A percentile compares a stretch with the other conserved stretches of the same genome.
These are phyloP conservation scores for Perognathus longimembris DNA, from an alignment of 2,113 vertebrate species.

Conservation along the genomic window DNA sequence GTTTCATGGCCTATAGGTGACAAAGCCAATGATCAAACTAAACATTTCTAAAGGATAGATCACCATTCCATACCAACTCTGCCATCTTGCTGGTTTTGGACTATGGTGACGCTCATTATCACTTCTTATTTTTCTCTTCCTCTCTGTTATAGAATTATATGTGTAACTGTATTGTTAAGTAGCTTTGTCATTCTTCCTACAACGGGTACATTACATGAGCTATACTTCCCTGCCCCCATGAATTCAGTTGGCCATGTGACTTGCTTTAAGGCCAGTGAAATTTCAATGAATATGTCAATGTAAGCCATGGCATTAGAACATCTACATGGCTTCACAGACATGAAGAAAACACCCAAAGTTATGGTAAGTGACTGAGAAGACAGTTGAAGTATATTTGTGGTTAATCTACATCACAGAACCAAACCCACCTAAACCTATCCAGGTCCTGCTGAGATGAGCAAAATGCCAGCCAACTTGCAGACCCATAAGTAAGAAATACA, in stretches of 20 bases:
- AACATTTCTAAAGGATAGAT: neutral
- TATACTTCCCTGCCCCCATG: neutral
- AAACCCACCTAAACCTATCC: neutral
- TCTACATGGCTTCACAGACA: neutral
- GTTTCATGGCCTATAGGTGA: neutral
- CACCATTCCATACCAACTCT: neutral
- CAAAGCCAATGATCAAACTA: neutral
- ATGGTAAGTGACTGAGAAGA: neutral
- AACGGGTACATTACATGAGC: neutral
- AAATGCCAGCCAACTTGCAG: neutral
- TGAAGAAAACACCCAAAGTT: neutral
- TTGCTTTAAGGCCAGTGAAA: neutral
- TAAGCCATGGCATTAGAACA: neutral
- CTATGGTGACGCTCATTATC: neutral
- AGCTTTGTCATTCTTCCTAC: neutral
- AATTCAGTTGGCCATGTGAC: neutral
- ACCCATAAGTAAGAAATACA: neutral
- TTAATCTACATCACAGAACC: neutral
- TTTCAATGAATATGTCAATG: neutral
- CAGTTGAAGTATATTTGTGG: neutral
- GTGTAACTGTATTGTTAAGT: neutral
- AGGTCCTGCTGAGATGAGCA: neutral
- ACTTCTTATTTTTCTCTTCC: neutral
- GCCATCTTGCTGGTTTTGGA: neutral
- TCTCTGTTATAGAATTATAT: neutral